Percentiles rank a stretch among this genome's conserved stretches.
These are phyloP conservation scores for Horisme vitalbata DNA, from an alignment of 2,888 invertebrate species.

Conservation along the genomic window DNA sequence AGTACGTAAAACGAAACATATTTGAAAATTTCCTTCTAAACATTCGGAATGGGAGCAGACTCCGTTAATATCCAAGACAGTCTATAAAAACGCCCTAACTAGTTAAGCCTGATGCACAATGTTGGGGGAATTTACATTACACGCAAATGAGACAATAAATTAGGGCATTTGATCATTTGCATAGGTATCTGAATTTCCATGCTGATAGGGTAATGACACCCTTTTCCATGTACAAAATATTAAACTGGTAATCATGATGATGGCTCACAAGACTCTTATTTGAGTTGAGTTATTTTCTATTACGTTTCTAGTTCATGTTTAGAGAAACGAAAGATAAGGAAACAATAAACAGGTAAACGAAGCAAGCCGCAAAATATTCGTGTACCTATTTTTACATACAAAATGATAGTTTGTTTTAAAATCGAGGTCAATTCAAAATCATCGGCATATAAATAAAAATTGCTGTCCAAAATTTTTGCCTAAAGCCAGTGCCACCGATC, in stretches of 20 bases:
- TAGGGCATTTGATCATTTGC: conserved; percentile 26
- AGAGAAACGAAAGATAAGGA: too few relatives aligned
- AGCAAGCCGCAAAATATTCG: too few relatives aligned
- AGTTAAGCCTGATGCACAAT: conserved; percentile 39
- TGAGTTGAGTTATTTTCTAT: too few relatives aligned
- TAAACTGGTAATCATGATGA: neutral
- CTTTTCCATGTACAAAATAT: neutral
- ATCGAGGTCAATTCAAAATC: too few relatives aligned
- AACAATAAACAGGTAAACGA: too few relatives aligned
- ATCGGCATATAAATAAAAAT: too few relatives aligned
- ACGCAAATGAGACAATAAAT: conserved; percentile 25
- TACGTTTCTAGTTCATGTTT: too few relatives aligned
- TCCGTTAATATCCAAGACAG: conserved; percentile 53
- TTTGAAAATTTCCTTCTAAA: conserved; percentile 53
- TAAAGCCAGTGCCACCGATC: too few relatives aligned
- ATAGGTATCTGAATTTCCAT: conserved; percentile 9
- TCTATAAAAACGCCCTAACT: conserved; percentile 44
- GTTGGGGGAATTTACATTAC: conserved; percentile 14
- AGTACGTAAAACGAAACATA: conserved; percentile 59
- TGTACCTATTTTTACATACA: too few relatives aligned
- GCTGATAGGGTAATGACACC: conserved; percentile 5
- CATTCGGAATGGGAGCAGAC: conserved; percentile 41
- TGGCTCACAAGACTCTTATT: too few relatives aligned
- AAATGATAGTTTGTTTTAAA: too few relatives aligned
- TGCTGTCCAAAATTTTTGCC: too few relatives aligned